A percentile compares a stretch with the other conserved stretches of the same genome.
These are phyloP conservation scores for Perizoma affinitatum DNA, from an alignment of 2,888 invertebrate species.

Conservation along the genomic window DNA sequence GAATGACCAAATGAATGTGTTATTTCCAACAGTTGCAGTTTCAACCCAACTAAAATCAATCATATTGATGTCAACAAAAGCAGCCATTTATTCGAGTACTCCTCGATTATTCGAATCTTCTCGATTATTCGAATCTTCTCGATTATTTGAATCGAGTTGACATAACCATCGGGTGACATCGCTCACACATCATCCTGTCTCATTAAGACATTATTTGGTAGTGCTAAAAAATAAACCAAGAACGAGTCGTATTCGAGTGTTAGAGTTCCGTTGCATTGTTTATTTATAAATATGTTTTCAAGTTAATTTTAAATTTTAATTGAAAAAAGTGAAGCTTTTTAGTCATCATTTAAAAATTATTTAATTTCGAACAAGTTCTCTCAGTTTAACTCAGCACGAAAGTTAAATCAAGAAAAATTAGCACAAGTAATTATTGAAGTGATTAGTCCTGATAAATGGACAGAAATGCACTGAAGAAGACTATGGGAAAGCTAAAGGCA, in stretches of 20 bases:
- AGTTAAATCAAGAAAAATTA: no score
- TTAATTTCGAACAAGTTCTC: no score
- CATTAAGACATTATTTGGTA: constrained; percentile 62
- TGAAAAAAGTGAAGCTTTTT: no score
- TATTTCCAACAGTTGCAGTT: no score
- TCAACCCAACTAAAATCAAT: constrained; percentile 19
- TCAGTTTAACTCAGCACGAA: no score
- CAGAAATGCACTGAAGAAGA: no score
- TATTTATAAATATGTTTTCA: not conserved
- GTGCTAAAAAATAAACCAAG: constrained; percentile 41
- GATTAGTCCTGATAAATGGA: no score
- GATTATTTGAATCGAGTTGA: constrained; percentile 34
- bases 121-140: constrained; percentile 30
- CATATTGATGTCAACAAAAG: constrained; percentile 27
- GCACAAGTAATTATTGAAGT: no score
- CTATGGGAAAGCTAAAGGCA: no score
- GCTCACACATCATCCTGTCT: constrained; percentile 62
- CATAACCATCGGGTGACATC: constrained; percentile 35
- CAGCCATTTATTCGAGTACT: constrained; percentile 26
- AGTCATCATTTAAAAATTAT: no score
- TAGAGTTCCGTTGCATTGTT: constrained; percentile 5
- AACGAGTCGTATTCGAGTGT: not conserved
- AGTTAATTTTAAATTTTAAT: not conserved
- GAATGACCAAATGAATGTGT: no score
- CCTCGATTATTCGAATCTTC: constrained; percentile 24